These are phyloP conservation scores for Holcopasites calliopsidis DNA, from an alignment of 1,140 invertebrate species.

Conservation along the genomic window DNA sequence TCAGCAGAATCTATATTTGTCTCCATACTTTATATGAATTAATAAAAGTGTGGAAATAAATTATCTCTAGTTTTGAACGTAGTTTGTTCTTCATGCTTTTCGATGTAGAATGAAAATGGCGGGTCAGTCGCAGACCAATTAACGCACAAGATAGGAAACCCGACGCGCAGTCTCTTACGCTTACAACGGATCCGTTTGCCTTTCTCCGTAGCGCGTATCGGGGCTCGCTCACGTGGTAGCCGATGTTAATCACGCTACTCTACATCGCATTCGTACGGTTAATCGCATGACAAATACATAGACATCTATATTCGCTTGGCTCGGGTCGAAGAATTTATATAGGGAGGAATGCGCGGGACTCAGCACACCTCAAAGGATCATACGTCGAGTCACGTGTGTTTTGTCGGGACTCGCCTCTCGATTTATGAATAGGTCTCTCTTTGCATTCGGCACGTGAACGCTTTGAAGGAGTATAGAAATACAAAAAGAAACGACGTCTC, in stretches of 20 bases:
- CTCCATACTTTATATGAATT: no score
- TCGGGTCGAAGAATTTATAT: slow-evolving; percentile 43
- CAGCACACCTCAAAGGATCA: slow-evolving; percentile 46
- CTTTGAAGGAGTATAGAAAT: slow-evolving; percentile 26
- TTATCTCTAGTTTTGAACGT: no score
- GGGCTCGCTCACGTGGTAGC: not conserved
- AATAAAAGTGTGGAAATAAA: no score
- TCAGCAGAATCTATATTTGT: no score
- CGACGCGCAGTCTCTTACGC: not conserved
- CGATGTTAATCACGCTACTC: slow-evolving; percentile 31
- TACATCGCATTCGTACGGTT: slow-evolving; percentile 11
- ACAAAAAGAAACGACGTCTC: not conserved
- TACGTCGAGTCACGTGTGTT: slow-evolving; percentile 46
- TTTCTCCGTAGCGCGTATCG: not conserved
- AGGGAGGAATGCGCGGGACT: slow-evolving; percentile 39
- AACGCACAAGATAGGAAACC: not conserved
- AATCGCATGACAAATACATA: slow-evolving; percentile 47
- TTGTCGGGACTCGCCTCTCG: slow-evolving; percentile 22
- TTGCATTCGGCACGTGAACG: slow-evolving; percentile 35
- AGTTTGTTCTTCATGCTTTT: not conserved
- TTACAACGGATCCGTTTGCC: not conserved
- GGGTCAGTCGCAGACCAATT: not conserved
- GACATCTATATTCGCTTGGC: slow-evolving; percentile 47
- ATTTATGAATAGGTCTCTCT: slow-evolving; percentile 48
- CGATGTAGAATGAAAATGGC: not conserved